Conservation (phyloP, 1,140 invertebrate genomes). For the Apis dorsata region DNA sequence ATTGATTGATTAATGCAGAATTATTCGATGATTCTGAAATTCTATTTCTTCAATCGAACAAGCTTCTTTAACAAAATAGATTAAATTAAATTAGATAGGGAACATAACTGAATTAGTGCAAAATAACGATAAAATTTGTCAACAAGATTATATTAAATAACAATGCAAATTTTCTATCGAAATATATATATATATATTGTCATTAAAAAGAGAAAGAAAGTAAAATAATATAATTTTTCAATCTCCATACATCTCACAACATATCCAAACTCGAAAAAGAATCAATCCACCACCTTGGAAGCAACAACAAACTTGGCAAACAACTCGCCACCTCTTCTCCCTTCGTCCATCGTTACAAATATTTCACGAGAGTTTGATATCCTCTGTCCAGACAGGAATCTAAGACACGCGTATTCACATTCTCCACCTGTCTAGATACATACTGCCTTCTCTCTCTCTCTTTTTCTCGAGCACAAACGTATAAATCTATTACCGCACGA, state of each 20-base stretch:
- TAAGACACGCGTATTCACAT: neutral
- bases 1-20: neutral
- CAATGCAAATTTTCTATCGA: too few relatives aligned
- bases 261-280: neutral
- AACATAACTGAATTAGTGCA: too few relatives aligned
- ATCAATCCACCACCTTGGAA: neutral
- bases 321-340: constrained; percentile 2
- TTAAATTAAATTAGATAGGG: too few relatives aligned
- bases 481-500: constrained; percentile 71
- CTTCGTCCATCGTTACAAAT: neutral
- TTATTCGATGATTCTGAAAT: neutral
- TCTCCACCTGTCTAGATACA: neutral
- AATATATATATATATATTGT: too few relatives aligned
- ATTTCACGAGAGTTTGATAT: constrained; percentile 8
- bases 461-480: constrained; percentile 23
- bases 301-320: constrained; percentile 13
- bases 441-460: constrained; percentile 18
- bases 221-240: too few relatives aligned
- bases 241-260: neutral
- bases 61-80: too few relatives aligned
- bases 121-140: too few relatives aligned
- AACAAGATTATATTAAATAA: too few relatives aligned
- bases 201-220: too few relatives aligned
- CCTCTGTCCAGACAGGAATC: neutral
- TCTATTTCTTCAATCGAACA: too few relatives aligned